Conservation (phyloP, 1,140 invertebrate genomes). For the Drosophila bocqueti region DNA sequence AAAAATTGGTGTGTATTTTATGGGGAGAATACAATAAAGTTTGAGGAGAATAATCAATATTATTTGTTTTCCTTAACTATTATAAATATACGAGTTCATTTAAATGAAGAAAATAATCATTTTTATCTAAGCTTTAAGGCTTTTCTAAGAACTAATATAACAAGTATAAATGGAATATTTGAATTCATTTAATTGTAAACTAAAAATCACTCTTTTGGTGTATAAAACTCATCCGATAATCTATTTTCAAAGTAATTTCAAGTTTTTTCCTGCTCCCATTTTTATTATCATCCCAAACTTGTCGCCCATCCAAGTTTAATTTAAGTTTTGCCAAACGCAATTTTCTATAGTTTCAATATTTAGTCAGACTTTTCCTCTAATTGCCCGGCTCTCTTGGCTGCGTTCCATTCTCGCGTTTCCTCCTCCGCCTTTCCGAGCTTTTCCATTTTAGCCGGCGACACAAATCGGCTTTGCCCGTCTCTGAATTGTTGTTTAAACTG, state of each 20-base stretch:
- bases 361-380: conserved; percentile 45
- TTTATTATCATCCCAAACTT: conserved; percentile 6
- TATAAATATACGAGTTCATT: not conserved
- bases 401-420: not conserved
- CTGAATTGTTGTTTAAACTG: conserved; percentile 59
- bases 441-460: conserved; percentile 28
- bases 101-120: too few species aligned
- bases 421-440: conserved; percentile 1
- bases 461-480: conserved; percentile 46
- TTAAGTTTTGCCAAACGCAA: conserved; percentile 24
- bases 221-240: not conserved
- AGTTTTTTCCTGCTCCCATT: conserved; percentile 4
- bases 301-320: conserved; percentile 8
- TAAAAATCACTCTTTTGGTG: too few species aligned
- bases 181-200: too few species aligned
- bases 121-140: too few species aligned
- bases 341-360: conserved; percentile 43
- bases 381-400: conserved; percentile 37
- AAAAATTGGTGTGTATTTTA: not conserved
- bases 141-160: not conserved
- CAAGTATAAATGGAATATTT: too few species aligned
- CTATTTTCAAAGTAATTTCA: not conserved
- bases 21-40: not conserved
- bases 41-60: not conserved
- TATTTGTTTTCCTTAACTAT: not conserved